These are phyloP conservation scores for Arctocebus calabarensis DNA, from an alignment of 2,797 vertebrate genomes.

Conservation along the genomic window DNA sequence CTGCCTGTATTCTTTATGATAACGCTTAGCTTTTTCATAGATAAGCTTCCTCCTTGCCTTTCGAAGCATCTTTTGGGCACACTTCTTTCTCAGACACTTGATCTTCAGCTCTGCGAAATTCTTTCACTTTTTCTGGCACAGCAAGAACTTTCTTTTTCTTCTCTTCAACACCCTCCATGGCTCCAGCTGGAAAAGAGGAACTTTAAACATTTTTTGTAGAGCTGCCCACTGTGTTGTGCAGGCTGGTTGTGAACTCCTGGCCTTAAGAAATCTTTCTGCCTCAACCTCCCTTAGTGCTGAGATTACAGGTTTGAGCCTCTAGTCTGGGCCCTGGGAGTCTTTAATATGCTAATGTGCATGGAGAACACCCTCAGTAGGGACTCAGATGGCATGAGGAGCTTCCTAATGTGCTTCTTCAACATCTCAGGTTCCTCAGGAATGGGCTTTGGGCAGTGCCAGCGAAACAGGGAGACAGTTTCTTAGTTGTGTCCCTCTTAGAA, in stretches of 20 bases:
- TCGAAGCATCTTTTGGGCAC: no score
- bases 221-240: background rate
- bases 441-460: background rate
- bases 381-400: background rate
- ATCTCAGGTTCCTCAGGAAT: background rate
- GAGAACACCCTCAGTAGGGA: background rate
- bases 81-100: no score
- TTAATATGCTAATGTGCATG: background rate
- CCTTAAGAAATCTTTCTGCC: background rate
- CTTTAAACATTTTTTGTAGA: background rate
- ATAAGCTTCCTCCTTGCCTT: no score
- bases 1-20: no score
- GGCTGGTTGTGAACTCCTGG: background rate
- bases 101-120: no score
- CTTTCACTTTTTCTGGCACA: no score
- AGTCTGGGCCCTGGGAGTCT: background rate
- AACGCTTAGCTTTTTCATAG: no score
- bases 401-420: background rate
- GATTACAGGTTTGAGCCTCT: background rate
- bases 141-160: no score
- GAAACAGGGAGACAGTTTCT: background rate
- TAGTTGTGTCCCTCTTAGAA: background rate
- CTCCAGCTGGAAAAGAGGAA: no score
- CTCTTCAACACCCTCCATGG: no score
- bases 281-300: background rate